Conservation (phyloP, 1,140 invertebrate genomes). For the Hesperophylax magnus region DNA sequence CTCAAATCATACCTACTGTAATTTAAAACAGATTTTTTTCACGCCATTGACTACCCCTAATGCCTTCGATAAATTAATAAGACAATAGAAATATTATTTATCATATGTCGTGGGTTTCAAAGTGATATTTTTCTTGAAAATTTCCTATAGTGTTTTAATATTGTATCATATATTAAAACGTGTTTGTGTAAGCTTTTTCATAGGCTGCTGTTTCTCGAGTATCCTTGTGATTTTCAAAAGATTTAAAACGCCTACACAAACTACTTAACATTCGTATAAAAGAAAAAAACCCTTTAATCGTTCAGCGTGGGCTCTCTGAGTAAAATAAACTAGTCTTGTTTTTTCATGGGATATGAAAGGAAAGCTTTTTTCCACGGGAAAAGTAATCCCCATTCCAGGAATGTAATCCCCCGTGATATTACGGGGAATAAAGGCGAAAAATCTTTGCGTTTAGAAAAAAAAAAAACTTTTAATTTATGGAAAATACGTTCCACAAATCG, state of each 20-base stretch:
- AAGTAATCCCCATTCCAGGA: conserved; percentile 32
- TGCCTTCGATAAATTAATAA: no score
- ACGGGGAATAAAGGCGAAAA: conserved; percentile 11
- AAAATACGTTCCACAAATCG: conserved; percentile 30
- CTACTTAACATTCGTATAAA: neutral
- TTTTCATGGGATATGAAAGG: conserved; percentile 29
- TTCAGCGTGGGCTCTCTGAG: neutral
- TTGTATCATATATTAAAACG: no score
- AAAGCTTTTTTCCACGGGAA: neutral
- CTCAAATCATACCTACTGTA: no score
- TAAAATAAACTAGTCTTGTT: conserved; percentile 25
- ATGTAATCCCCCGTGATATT: conserved; percentile 38
- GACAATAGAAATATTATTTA: no score
- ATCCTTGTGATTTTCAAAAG: neutral
- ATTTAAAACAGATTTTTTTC: no score
- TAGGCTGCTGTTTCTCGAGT: no score
- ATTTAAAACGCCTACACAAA: neutral
- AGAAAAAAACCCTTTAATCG: neutral
- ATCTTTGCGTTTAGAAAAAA: conserved; percentile 28
- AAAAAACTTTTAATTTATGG: conserved; percentile 37
- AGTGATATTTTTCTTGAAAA: no score
- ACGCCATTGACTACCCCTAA: no score
- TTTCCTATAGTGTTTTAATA: no score
- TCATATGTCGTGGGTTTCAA: no score
- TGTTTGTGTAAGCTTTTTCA: no score